phyloP scores from a whole-genome alignment of 2,113 vertebrate species.

The Cebus imitator region DNA sequence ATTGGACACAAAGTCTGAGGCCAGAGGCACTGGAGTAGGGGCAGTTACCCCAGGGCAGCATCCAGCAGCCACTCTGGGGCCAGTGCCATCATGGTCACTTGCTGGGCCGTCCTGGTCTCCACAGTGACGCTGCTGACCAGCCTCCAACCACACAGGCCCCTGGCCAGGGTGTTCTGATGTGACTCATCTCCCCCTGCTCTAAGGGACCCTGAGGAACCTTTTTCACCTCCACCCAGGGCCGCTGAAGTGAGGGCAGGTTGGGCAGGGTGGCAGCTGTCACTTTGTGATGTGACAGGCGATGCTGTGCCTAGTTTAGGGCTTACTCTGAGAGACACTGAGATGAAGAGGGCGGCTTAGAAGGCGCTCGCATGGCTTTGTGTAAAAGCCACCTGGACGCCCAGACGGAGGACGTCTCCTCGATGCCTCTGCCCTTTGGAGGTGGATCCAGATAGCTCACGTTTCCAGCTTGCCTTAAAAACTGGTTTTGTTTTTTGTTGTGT shows the following conservation, averaged over 20 bases:
- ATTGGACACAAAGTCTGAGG: background rate
- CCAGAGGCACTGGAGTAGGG: background rate
- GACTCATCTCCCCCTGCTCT: background rate
- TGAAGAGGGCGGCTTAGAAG: no score
- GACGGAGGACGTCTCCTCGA: no score
- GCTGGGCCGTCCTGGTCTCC: fast-evolving
- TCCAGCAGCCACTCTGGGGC: background rate
- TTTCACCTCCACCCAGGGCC: background rate
- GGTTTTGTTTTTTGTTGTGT: background rate
- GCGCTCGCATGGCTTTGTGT: no score
- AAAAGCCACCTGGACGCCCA: background rate
- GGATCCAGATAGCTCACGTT: fast-evolving
- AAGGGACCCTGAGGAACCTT: background rate
- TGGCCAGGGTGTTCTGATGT: fast-evolving
- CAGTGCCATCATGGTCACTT: background rate
- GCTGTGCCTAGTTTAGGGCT: background rate
- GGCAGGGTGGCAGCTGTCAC: background rate
- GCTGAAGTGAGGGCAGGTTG: background rate
- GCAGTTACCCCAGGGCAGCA: fast-evolving
- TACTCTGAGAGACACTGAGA: fast-evolving
- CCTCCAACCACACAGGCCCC: no score
- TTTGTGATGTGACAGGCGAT: background rate
- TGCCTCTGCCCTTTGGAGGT: no score
- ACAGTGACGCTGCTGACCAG: fast-evolving
- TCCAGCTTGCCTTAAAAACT: background rate